phyloP scores from a whole-genome alignment of 2,888 invertebrate genomes.

The Diaprepes abbreviatus region DNA sequence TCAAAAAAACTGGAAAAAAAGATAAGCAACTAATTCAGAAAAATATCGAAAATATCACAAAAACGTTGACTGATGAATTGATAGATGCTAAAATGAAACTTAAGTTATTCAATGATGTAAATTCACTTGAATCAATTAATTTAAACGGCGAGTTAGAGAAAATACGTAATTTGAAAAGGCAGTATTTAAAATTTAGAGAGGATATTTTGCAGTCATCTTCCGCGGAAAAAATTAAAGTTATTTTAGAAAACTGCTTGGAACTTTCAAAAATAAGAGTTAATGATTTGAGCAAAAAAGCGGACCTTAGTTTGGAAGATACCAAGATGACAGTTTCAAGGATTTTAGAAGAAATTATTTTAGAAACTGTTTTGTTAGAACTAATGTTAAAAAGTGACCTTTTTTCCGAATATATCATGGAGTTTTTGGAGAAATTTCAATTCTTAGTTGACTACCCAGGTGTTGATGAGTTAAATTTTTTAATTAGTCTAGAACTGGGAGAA shows the following conservation, averaged over 20 bases:
- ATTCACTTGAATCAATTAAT: background rate
- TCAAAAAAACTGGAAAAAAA: background rate
- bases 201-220: background rate
- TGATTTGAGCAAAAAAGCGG: background rate
- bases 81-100: background rate
- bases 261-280: background rate
- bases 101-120: background rate
- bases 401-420: slow-evolving; percentile 15
- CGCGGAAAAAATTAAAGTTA: background rate
- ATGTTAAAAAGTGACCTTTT: background rate
- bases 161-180: background rate
- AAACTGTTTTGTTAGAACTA: slow-evolving; percentile 13
- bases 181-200: background rate
- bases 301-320: background rate
- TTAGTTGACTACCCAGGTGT: slow-evolving; percentile 39
- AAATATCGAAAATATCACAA: background rate
- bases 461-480: slow-evolving; percentile 19
- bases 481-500: slow-evolving; percentile 26
- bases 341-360: slow-evolving; percentile 15
- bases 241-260: background rate
- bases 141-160: background rate
- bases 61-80: background rate
- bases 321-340: background rate
- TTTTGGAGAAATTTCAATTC: slow-evolving; percentile 35
- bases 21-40: background rate